Evolutionary conservation across 2,113 vertebrate genomes (phyloP).

Genomic region (Puma concolor): DNA sequence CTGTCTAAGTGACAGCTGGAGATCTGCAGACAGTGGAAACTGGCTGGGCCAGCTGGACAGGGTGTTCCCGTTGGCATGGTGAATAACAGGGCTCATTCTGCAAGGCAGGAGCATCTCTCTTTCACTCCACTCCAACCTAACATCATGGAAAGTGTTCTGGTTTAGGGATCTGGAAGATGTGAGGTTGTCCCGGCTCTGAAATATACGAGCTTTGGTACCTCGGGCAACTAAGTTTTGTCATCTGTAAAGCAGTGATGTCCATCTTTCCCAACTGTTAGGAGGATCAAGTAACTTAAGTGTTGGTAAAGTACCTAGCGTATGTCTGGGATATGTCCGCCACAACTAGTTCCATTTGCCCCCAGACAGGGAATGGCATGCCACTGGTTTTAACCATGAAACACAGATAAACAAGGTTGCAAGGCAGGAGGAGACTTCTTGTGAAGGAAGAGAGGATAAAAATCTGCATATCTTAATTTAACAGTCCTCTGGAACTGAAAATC

Average conservation of each 20-base stretch:
- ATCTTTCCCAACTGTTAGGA: neutral
- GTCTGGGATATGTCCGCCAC: neutral
- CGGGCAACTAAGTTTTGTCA: neutral
- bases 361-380: no score
- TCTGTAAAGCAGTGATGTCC: neutral
- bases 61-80: neutral
- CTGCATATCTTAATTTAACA: neutral
- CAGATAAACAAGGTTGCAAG: neutral
- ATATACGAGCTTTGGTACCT: neutral
- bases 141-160: no score
- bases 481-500: neutral
- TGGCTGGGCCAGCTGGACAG: neutral
- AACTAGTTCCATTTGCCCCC: neutral
- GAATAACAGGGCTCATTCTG: neutral
- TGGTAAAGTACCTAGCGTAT: neutral
- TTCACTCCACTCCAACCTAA: neutral
- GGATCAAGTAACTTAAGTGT: neutral
- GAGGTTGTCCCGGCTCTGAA: neutral
- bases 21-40: neutral
- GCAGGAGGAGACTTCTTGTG: neutral
- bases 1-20: conserved; percentile 13
- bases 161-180: neutral
- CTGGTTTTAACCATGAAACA: neutral
- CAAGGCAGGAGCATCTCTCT: neutral
- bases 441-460: neutral